These are phyloP conservation scores for Micrastur ruficollis DNA, from an alignment of 2,797 vertebrate genomes.

Conservation along the genomic window DNA sequence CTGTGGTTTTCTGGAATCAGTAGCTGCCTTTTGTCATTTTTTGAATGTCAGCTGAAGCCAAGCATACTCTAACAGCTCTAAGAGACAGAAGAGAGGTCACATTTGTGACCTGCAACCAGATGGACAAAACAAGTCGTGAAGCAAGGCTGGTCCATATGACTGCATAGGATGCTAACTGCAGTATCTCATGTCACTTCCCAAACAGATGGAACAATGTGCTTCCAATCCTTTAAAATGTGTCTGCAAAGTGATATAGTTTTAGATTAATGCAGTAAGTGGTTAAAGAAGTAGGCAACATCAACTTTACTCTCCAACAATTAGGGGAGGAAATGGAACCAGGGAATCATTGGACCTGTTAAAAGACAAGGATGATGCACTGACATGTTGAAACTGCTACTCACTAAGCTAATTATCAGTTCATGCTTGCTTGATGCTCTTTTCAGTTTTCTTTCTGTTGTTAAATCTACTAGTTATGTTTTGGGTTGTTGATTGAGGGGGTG, in stretches of 20 bases:
- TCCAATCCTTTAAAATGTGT: neutral
- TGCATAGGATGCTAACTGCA: neutral
- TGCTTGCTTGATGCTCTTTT: neutral
- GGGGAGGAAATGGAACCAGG: neutral
- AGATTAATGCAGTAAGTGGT: neutral
- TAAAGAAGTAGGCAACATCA: neutral
- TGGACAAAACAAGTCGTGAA: neutral
- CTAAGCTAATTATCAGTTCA: neutral
- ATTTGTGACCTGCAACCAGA: neutral
- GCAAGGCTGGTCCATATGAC: neutral
- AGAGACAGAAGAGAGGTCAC: neutral
- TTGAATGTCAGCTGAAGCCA: neutral
- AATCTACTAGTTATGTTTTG: neutral
- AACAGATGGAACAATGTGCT: neutral
- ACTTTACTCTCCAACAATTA: neutral
- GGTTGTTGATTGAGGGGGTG: neutral
- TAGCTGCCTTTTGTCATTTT: neutral
- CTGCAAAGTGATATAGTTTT: neutral
- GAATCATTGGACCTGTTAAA: neutral
- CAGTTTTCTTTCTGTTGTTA: neutral
- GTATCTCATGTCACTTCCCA: neutral
- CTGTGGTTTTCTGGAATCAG: accelerated
- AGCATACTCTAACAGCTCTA: neutral
- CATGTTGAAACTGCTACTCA: neutral
- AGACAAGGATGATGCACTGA: neutral